phyloP scores from a whole-genome alignment of 2,113 vertebrate species.

The Rhagologus leucostigma region DNA sequence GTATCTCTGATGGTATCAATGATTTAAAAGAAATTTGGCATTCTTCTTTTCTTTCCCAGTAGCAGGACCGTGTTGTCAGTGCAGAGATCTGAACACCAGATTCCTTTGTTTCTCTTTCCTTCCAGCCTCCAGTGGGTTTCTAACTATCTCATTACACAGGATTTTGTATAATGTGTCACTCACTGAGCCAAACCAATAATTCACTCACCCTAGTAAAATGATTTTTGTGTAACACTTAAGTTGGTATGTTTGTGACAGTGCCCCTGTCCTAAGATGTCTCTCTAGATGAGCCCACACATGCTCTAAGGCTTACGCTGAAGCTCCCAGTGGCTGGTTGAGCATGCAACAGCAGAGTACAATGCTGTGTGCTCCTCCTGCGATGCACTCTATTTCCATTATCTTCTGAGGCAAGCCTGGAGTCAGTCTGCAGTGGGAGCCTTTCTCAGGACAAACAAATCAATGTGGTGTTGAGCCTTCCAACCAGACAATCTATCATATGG shows the following conservation, averaged over 20 bases:
- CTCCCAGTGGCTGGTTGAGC: neutral
- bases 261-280: neutral
- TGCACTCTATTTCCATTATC: constrained; percentile 34
- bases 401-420: neutral
- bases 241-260: neutral
- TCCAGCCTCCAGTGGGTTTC: neutral
- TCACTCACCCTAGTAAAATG: neutral
- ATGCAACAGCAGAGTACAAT: neutral
- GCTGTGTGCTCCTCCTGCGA: neutral
- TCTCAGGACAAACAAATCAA: constrained; percentile 29
- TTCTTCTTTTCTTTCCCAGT: neutral
- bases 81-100: neutral
- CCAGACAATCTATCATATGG: constrained; percentile 30
- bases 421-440: constrained; percentile 1
- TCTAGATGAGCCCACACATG: neutral
- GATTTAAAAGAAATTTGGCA: neutral
- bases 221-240: neutral
- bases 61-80: neutral
- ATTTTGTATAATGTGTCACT: rapidly evolving
- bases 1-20: neutral
- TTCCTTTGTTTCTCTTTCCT: neutral
- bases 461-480: constrained; percentile 16
- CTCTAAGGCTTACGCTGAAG: neutral
- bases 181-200: neutral
- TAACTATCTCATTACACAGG: neutral